Conservation (phyloP, 2,113 vertebrate species). For the Barbus barbus region DNA sequence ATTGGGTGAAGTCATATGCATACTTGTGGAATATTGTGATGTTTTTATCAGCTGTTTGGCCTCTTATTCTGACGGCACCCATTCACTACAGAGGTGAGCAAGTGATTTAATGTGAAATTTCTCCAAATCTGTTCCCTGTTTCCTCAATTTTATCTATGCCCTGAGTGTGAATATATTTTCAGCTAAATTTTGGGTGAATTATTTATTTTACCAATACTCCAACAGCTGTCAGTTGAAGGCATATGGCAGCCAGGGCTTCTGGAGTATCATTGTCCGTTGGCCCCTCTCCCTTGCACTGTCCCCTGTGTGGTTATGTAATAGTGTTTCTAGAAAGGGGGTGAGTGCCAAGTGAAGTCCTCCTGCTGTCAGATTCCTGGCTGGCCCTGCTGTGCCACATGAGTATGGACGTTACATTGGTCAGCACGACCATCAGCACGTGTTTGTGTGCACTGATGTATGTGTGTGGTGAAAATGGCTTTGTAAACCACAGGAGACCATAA, state of each 20-base stretch:
- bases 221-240: constrained; percentile 8
- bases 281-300: neutral
- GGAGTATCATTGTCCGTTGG: neutral
- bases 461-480: neutral
- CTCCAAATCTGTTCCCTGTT: neutral
- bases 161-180: neutral
- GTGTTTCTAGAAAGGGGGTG: neutral
- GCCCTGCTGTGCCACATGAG: neutral
- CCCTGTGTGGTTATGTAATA: constrained; percentile 35
- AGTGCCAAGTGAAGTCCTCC: constrained; percentile 20
- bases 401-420: neutral
- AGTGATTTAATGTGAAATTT: neutral
- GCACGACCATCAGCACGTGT: neutral
- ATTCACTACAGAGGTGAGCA: neutral
- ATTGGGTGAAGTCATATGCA: neutral
- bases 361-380: constrained; percentile 21
- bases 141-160: neutral
- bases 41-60: neutral
- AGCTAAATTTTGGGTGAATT: neutral
- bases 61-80: neutral
- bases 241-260: constrained; percentile 8
- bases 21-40: neutral
- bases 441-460: neutral
- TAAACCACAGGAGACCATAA: neutral
- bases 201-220: neutral